Evolutionary conservation across 2,797 vertebrate genomes (phyloP).

Genomic region (Falco biarmicus): DNA sequence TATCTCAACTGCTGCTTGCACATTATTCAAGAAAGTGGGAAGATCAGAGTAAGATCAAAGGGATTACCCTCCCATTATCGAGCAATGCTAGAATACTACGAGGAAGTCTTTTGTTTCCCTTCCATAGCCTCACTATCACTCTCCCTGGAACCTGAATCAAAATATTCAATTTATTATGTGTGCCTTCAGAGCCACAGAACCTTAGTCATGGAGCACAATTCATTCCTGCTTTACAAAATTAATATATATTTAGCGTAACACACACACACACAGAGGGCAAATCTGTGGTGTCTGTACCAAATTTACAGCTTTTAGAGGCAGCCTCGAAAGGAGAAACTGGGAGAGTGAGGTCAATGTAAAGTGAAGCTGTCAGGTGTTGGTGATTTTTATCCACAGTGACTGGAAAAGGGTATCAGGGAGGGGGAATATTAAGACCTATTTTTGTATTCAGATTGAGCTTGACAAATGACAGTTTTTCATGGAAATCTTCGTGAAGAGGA

Average conservation of each 20-base stretch:
- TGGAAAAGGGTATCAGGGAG: background rate
- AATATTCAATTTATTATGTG: background rate
- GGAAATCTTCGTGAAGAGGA: background rate
- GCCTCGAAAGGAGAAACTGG: background rate
- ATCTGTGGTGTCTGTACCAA: background rate
- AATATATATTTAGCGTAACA: background rate
- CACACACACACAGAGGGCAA: background rate
- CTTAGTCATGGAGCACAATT: background rate
- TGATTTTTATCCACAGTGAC: constrained; percentile 35
- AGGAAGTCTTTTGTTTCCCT: background rate
- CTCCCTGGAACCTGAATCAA: background rate
- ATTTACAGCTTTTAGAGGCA: background rate
- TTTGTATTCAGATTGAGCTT: constrained; percentile 12
- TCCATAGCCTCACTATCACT: background rate
- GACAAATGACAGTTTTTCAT: constrained; percentile 22
- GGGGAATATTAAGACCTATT: constrained; percentile 22
- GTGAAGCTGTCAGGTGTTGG: background rate
- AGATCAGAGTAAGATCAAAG: background rate
- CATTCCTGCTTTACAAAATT: background rate
- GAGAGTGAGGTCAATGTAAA: background rate
- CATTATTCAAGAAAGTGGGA: background rate
- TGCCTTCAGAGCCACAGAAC: background rate
- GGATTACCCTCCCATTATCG: background rate
- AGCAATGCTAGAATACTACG: background rate
- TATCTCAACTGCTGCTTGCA: background rate